Conservation (phyloP, 2,888 invertebrate genomes). For the Artemia sp. region DNA sequence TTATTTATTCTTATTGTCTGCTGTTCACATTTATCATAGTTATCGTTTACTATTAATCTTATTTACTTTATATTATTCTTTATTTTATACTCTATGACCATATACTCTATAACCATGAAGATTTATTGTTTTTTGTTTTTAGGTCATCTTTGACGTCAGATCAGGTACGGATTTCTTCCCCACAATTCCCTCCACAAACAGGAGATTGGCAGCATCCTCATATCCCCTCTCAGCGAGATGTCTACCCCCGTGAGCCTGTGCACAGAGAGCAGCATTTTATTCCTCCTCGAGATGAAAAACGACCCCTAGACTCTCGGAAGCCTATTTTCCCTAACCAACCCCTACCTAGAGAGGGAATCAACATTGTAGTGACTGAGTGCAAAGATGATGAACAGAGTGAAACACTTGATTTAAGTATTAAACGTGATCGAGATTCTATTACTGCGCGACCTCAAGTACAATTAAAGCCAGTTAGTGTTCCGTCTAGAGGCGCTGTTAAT, state of each 20-base stretch:
- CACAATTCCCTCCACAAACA: conserved; percentile 8
- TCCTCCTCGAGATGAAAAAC: conserved; percentile 1
- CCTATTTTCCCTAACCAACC: conserved; percentile 27
- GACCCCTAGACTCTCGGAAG: conserved; percentile 28
- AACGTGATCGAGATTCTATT: conserved; percentile 34
- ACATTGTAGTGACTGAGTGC: conserved; percentile 27
- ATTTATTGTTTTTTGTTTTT: conserved; percentile 23
- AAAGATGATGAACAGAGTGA: conserved; percentile 5
- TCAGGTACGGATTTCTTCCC: not conserved
- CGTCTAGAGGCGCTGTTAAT: conserved; percentile 25
- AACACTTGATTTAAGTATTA: conserved; percentile 14
- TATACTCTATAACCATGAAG: not conserved
- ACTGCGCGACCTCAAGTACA: conserved; percentile 27
- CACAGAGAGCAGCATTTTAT: conserved; percentile 1
- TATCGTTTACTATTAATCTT: not conserved
- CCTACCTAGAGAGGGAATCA: conserved; percentile 30
- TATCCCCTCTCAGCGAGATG: not conserved
- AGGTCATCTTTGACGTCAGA: conserved; percentile 23
- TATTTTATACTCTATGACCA: not conserved
- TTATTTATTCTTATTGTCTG: too few relatives aligned
- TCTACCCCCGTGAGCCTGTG: not conserved
- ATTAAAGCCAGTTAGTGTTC: conserved; percentile 25
- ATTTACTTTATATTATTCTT: not conserved
- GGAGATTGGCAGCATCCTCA: not conserved
- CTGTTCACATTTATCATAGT: not conserved